Percentiles rank a stretch among this genome's conserved stretches.
phyloP scores from a whole-genome alignment of 2,888 invertebrate species.

The Cryptocephalus primarius region DNA sequence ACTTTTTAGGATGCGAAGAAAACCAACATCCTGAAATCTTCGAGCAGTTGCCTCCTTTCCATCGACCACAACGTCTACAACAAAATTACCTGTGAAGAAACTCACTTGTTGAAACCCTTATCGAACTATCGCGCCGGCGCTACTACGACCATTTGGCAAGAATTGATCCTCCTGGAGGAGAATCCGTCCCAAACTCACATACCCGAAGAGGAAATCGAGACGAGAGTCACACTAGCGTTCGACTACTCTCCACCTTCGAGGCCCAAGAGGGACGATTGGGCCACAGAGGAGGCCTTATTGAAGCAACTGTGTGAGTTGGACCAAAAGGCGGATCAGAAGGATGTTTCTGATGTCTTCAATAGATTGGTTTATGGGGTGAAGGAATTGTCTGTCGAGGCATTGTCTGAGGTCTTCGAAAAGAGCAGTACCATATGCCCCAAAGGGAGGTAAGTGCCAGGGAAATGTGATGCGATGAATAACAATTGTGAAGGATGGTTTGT shows the following conservation, averaged over 20 bases:
- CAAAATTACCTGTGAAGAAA: slow-evolving; percentile 58
- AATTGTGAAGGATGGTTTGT: no score
- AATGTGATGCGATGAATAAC: no score
- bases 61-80: slow-evolving; percentile 70
- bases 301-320: slow-evolving; percentile 50
- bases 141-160: slow-evolving; percentile 52
- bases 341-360: slow-evolving; percentile 52
- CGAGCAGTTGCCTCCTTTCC: slow-evolving; percentile 58
- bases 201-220: slow-evolving; percentile 43
- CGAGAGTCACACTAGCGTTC: slow-evolving; percentile 56
- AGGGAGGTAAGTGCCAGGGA: slow-evolving; percentile 49
- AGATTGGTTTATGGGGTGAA: slow-evolving; percentile 57
- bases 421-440: slow-evolving; percentile 53
- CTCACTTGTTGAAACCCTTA: slow-evolving; percentile 65
- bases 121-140: slow-evolving; percentile 64
- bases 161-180: slow-evolving; percentile 46
- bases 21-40: slow-evolving; percentile 65
- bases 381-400: slow-evolving; percentile 55
- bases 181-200: slow-evolving; percentile 37
- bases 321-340: slow-evolving; percentile 47
- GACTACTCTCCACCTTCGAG: slow-evolving; percentile 58
- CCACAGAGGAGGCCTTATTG: slow-evolving; percentile 53
- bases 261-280: slow-evolving; percentile 59
- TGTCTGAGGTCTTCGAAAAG: slow-evolving; percentile 53
- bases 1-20: slow-evolving; percentile 48